These are phyloP conservation scores for Agrochola macilenta DNA, from an alignment of 2,888 invertebrate species.

Conservation along the genomic window DNA sequence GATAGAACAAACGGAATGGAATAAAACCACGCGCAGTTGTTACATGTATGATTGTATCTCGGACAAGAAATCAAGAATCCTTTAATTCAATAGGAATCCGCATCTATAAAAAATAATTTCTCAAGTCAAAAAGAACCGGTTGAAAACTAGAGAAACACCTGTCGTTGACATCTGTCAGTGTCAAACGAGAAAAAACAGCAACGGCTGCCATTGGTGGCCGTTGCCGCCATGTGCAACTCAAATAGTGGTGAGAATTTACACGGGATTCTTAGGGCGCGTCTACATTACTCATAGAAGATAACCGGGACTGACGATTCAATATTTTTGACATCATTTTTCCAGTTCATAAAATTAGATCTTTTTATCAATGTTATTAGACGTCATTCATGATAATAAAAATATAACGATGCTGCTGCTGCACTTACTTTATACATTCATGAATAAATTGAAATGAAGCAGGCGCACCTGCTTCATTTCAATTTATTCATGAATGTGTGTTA, in stretches of 20 bases:
- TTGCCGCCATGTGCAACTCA: background rate
- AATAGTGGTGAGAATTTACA: background rate
- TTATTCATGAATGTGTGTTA: too few species aligned
- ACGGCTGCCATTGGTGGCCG: background rate
- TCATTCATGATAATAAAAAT: too few species aligned
- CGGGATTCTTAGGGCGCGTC: background rate
- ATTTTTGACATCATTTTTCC: background rate
- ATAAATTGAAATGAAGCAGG: too few species aligned
- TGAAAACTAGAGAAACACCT: slow-evolving; percentile 22
- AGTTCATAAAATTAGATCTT: background rate
- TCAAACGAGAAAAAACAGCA: background rate
- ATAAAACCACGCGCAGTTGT: background rate
- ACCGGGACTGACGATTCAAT: background rate
- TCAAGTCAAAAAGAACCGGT: slow-evolving; percentile 32
- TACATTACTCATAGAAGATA: background rate
- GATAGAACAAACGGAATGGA: background rate
- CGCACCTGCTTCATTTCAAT: too few species aligned
- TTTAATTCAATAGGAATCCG: background rate
- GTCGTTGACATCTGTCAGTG: slow-evolving; percentile 23
- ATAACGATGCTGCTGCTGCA: too few species aligned
- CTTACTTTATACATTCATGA: too few species aligned
- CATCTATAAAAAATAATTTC: background rate
- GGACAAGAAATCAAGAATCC: background rate
- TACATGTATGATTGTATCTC: background rate
- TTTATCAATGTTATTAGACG: background rate